Base-by-base conservation (phyloP, 1,140 invertebrate genomes). In the Apolygus lucorum region DNA sequence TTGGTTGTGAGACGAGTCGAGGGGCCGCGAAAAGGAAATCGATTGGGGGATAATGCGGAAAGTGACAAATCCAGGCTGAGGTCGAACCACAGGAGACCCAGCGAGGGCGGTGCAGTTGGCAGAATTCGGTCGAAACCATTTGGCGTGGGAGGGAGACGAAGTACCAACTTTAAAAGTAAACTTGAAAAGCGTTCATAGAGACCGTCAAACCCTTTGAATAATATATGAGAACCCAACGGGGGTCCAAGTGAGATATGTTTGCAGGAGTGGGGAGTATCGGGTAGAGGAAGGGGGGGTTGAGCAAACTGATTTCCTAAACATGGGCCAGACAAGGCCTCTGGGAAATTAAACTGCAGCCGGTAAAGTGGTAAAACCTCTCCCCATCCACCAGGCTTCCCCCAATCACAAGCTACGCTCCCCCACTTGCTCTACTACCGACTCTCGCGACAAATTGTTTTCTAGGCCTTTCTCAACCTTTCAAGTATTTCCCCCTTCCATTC, bases 231-330 rank as follows among this genome's bases (percentile, higher is more conserved):
- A 4, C 34, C 34, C 34, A 4, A 42, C n/a, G 34, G 34, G 4
- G 4, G 34, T 42, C 4, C 4, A 42, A 42, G 34, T 42, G 34
- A 42, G 34, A 42, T 42, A 42, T 42, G 34, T 42, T 42, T 42
- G 34, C 34, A 42, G 34, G 4, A 42, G 34, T 42, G 17, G 17
- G 34, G 34, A 17, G 34, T 42, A 42, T 42, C 17, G 34, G 34
- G 34, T 42, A 42, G 34, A 42, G 17, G 34, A 17, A 42, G 34
- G 62, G 2, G 62, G 27, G 27, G 62, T 14, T 14, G 62, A 27
- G 62, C 22, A 63, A 63, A 63, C 62, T 63, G 62, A 63, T 63
- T 63, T 63, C 62, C 62, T 63, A 63, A 63, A 63, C 62, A 63
- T 63, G 62, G 62, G 62, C 22, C 62, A 63, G 62, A 63, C 62